Evolutionary conservation across 2,113 vertebrate genomes (phyloP).

Genomic region (Elgaria multicarinata): DNA sequence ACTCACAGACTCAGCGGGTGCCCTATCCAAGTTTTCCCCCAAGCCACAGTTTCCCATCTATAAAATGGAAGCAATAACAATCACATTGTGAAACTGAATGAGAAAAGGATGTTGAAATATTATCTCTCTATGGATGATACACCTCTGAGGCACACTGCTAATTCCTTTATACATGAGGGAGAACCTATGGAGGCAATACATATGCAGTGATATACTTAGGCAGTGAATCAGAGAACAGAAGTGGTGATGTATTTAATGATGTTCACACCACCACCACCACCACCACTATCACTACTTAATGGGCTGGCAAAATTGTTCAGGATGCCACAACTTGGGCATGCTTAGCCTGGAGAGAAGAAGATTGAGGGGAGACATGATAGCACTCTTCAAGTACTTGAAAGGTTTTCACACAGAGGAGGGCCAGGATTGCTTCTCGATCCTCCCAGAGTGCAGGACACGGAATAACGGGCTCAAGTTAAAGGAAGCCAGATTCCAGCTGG

Average conservation of each 20-base stretch:
- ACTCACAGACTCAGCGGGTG: background rate
- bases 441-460: no score
- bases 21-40: background rate
- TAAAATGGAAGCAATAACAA: background rate
- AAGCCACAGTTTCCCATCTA: background rate
- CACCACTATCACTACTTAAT: no score
- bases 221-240: background rate
- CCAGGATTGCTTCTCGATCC: no score
- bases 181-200: no score
- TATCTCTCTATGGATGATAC: background rate
- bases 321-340: no score
- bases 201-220: no score
- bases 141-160: background rate
- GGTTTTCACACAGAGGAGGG: no score
- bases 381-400: no score
- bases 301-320: background rate
- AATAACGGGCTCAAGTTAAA: no score
- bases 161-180: background rate
- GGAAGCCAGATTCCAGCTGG: no score
- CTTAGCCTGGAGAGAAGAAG: no score
- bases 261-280: background rate
- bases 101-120: background rate
- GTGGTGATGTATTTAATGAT: background rate
- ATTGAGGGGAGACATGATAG: no score
- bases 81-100: background rate